Percentiles rank a stretch among this genome's conserved stretches.
Evolutionary conservation across 2,113 vertebrate species (phyloP).

Genomic region (Piliocolobus tephrosceles): DNA sequence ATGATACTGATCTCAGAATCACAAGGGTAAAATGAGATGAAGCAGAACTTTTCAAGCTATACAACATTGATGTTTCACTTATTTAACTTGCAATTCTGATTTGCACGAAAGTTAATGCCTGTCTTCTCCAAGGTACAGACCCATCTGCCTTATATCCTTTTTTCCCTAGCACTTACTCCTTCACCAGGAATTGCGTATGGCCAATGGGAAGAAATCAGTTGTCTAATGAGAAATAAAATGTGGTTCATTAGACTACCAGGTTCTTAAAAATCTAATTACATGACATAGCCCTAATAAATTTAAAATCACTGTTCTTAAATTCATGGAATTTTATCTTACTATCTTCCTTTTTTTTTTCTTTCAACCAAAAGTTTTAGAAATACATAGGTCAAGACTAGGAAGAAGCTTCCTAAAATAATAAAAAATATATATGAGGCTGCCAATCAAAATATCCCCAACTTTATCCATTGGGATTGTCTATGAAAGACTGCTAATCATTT

Average conservation of each 20-base stretch:
- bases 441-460: not conserved
- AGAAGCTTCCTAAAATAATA: not conserved
- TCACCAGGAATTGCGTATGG: not conserved
- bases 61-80: not conserved
- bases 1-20: not conserved
- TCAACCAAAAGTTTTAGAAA: not conserved
- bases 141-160: not conserved
- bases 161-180: not conserved
- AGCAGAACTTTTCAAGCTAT: not conserved
- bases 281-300: not conserved
- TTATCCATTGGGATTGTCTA: not conserved
- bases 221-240: slow-evolving; percentile 19
- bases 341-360: not conserved
- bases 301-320: not conserved
- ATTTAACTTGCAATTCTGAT: not conserved
- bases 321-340: not conserved
- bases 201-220: not conserved
- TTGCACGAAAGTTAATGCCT: not conserved
- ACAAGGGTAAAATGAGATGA: not conserved
- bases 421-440: not conserved
- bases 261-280: slow-evolving; percentile 11
- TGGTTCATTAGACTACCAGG: not conserved
- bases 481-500: not conserved
- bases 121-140: not conserved
- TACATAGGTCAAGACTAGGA: not conserved